phyloP scores from a whole-genome alignment of 2,888 invertebrate genomes.

The Nomada ferruginata region DNA sequence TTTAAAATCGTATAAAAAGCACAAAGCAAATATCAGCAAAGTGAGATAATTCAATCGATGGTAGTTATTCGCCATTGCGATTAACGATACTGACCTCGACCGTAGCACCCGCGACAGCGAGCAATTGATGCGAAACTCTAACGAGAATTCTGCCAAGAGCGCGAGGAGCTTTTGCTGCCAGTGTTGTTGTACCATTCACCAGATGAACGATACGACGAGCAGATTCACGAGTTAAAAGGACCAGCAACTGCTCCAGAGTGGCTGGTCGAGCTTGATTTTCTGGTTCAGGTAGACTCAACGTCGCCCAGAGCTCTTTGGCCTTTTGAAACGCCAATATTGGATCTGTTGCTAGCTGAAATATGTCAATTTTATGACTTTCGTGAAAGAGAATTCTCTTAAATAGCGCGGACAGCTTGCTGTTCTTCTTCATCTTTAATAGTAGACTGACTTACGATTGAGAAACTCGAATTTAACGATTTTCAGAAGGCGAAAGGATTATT shows the following conservation, averaged over 20 bases:
- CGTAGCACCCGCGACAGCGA: slow-evolving; percentile 87
- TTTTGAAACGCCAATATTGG: slow-evolving; percentile 91
- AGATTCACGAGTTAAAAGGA: slow-evolving; percentile 91
- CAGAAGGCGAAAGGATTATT: too few species aligned
- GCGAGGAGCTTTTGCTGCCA: slow-evolving; percentile 87
- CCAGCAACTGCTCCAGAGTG: slow-evolving; percentile 91
- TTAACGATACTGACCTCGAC: slow-evolving; percentile 86
- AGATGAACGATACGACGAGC: slow-evolving; percentile 92
- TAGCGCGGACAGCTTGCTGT: too few species aligned
- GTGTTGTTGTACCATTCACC: slow-evolving; percentile 88
- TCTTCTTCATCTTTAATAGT: too few species aligned
- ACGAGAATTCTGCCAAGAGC: slow-evolving; percentile 74
- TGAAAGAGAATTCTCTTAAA: too few species aligned
- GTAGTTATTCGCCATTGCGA: neutral
- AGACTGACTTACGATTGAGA: too few species aligned
- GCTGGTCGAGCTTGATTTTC: slow-evolving; percentile 93
- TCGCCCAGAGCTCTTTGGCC: slow-evolving; percentile 89
- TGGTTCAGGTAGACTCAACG: slow-evolving; percentile 91
- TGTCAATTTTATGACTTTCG: neutral
- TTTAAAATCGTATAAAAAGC: slow-evolving; percentile 54
- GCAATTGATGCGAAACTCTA: slow-evolving; percentile 85
- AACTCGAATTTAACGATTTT: too few species aligned
- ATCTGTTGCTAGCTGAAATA: slow-evolving; percentile 89
- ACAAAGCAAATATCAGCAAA: neutral
- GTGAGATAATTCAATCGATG: neutral